Conservation (phyloP, 2,113 vertebrate genomes). For the Azemiops feae region DNA sequence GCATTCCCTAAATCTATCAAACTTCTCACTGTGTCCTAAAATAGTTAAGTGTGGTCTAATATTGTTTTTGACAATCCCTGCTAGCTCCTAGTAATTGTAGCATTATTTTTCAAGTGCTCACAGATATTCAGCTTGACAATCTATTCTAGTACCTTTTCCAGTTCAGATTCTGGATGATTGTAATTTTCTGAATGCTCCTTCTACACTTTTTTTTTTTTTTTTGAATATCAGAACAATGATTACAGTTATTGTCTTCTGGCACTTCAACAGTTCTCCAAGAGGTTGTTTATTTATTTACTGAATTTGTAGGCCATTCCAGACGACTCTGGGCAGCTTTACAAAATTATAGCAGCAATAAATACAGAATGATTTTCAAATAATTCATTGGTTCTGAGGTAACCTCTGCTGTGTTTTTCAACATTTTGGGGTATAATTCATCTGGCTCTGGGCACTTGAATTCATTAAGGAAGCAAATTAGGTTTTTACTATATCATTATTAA, state of each 20-base stretch:
- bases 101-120: neutral
- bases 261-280: neutral
- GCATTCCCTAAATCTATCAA: neutral
- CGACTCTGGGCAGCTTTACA: neutral
- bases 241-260: neutral
- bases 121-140: neutral
- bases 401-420: neutral
- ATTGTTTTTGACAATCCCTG: neutral
- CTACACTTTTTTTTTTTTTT: neutral
- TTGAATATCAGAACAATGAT: neutral
- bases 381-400: neutral
- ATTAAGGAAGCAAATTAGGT: neutral
- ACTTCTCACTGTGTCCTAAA: neutral
- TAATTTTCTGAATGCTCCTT: neutral
- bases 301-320: neutral
- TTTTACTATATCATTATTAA: neutral
- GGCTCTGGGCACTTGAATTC: neutral
- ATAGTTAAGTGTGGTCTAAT: neutral
- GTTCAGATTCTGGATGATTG: neutral
- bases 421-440: neutral
- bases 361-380: neutral
- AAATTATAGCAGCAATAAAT: neutral
- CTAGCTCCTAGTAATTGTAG: neutral
- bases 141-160: neutral
- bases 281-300: neutral